Evolutionary conservation across 1,140 invertebrate species (phyloP).

Genomic region (Formica selysi): DNA sequence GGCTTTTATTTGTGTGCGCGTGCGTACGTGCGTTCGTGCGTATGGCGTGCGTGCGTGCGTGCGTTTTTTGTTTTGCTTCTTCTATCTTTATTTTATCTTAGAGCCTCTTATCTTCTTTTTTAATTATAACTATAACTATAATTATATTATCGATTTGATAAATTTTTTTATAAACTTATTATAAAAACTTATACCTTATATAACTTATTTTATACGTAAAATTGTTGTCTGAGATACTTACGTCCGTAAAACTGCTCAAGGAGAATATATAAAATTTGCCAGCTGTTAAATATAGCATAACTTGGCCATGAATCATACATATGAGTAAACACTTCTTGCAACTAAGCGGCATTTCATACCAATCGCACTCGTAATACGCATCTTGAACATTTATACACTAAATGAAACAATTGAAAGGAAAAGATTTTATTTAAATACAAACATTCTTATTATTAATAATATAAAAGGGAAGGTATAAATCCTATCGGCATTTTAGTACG

Average conservation of each 20-base stretch:
- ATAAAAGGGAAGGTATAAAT: not conserved
- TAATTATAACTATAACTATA: too few relatives aligned
- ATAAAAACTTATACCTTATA: too few relatives aligned
- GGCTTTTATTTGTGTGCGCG: too few relatives aligned
- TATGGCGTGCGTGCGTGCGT: too few relatives aligned
- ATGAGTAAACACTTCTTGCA: slow-evolving; percentile 48
- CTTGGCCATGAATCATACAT: slow-evolving; percentile 71
- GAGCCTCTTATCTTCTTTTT: too few relatives aligned
- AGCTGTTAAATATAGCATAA: slow-evolving; percentile 68
- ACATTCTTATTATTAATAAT: slow-evolving; percentile 23
- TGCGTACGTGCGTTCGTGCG: too few relatives aligned
- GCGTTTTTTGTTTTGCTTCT: too few relatives aligned
- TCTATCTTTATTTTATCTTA: too few relatives aligned
- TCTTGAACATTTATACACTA: slow-evolving; percentile 65
- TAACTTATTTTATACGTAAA: not conserved
- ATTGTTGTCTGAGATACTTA: slow-evolving; percentile 40
- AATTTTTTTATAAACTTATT: too few relatives aligned
- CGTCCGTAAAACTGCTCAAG: slow-evolving; percentile 69
- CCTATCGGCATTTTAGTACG: too few relatives aligned
- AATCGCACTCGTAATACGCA: slow-evolving; percentile 70
- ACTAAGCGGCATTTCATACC: slow-evolving; percentile 60
- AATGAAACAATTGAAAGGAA: not conserved
- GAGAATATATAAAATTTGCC: slow-evolving; percentile 74
- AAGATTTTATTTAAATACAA: slow-evolving; percentile 1
- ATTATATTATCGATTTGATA: too few relatives aligned